Conservation (phyloP, 2,797 vertebrate species). For the Dromococcyx pavoninus region DNA sequence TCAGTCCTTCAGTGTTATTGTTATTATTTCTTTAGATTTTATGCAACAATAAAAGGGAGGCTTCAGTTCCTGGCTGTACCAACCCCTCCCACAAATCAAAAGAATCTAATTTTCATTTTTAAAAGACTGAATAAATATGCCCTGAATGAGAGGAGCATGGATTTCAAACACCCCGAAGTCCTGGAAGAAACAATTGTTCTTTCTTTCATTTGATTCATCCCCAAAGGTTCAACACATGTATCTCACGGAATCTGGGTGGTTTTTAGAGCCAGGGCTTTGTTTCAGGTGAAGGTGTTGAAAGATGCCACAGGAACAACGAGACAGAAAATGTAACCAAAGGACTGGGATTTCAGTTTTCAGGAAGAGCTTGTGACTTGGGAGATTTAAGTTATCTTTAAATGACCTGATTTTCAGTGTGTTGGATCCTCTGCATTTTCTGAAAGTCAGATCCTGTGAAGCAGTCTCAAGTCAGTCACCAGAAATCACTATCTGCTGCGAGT, state of each 20-base stretch:
- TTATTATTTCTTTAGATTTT: slow-evolving; percentile 53
- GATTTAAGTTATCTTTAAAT: neutral
- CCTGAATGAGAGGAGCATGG: neutral
- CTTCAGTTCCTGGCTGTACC: slow-evolving; percentile 8
- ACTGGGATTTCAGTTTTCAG: neutral
- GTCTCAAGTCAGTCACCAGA: neutral
- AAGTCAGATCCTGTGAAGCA: neutral
- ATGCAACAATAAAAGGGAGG: slow-evolving; percentile 43
- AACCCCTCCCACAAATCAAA: slow-evolving; percentile 51
- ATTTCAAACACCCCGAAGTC: slow-evolving; percentile 14
- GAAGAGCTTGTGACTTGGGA: neutral
- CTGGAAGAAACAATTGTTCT: slow-evolving; percentile 20
- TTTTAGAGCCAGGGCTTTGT: slow-evolving; percentile 26
- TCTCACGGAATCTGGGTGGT: neutral
- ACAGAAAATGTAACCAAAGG: neutral
- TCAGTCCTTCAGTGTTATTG: neutral
- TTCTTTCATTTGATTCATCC: slow-evolving; percentile 41
- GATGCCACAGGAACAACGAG: neutral
- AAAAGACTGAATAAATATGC: slow-evolving; percentile 50
- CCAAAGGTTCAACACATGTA: neutral
- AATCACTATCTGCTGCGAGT: neutral
- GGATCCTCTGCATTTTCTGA: neutral
- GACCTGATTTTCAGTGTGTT: neutral
- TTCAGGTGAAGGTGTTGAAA: slow-evolving; percentile 4
- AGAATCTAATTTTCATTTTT: neutral